phyloP scores from a whole-genome alignment of 2,113 vertebrate genomes.

The Prochilodus magdalenae region DNA sequence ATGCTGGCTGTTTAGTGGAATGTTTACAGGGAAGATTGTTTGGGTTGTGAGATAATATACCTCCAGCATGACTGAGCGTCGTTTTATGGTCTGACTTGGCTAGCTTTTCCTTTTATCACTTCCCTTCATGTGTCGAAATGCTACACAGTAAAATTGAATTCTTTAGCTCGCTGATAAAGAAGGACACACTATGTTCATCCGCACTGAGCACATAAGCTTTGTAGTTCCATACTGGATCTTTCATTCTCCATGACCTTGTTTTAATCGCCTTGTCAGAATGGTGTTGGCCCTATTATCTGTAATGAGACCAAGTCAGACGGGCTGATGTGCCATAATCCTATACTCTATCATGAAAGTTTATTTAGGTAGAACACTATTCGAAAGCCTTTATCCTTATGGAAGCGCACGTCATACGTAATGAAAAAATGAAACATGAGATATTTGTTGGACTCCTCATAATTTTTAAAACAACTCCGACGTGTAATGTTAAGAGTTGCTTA shows the following conservation, averaged over 20 bases:
- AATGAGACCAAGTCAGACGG: neutral
- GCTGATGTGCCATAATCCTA: neutral
- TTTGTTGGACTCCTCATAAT: too few species aligned
- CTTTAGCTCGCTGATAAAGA: neutral
- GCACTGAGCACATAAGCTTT: neutral
- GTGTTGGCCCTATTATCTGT: neutral
- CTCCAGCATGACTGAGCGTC: neutral
- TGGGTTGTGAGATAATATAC: neutral
- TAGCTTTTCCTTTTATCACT: neutral
- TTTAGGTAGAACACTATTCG: neutral
- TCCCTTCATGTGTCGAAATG: neutral
- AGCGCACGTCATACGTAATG: neutral
- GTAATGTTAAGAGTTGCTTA: too few species aligned
- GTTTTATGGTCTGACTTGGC: neutral
- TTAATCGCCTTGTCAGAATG: neutral
- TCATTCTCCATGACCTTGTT: neutral
- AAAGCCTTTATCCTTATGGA: neutral
- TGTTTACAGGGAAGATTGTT: neutral
- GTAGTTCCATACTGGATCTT: neutral
- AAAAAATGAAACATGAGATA: too few species aligned
- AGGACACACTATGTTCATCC: neutral
- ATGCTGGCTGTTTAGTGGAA: neutral
- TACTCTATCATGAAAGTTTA: neutral
- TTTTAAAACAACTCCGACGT: too few species aligned
- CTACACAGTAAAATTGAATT: neutral